Percentiles rank a stretch among this genome's conserved stretches.
phyloP scores from a whole-genome alignment of 2,888 invertebrate genomes.

The Limnephilus lunatus region DNA sequence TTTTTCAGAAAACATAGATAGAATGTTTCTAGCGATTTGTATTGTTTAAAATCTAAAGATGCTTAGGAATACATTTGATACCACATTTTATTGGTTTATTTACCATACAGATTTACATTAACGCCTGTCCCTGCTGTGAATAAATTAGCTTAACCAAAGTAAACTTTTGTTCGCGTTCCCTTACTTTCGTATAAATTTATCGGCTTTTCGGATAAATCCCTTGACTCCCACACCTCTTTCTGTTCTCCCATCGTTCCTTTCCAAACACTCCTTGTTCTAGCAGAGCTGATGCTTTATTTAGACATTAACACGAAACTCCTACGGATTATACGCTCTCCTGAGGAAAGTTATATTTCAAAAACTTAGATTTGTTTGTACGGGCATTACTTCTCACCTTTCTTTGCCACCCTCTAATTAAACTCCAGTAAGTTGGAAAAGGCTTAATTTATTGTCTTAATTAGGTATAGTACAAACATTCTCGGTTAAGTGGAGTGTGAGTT shows the following conservation, averaged over 20 bases:
- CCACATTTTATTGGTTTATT: background rate
- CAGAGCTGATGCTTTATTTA: conserved; percentile 19
- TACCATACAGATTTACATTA: background rate
- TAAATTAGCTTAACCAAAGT: background rate
- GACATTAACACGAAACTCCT: background rate
- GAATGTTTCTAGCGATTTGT: background rate
- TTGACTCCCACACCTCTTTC: background rate
- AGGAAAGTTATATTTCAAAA: conserved; percentile 9
- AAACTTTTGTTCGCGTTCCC: background rate
- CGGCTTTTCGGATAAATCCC: conserved; percentile 30
- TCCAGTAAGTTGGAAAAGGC: background rate
- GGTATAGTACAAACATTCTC: background rate
- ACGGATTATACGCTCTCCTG: background rate
- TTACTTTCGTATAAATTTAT: conserved; percentile 11
- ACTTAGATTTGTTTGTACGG: background rate
- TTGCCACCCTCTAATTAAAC: background rate
- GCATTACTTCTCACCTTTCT: background rate
- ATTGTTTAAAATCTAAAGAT: background rate
- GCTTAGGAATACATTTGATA: background rate
- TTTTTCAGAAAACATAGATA: background rate
- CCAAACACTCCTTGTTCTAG: background rate
- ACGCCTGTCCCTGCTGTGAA: background rate
- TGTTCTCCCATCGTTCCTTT: background rate
- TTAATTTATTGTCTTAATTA: background rate
- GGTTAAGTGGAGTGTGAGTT: background rate